These are phyloP conservation scores for Drosophila oshimai DNA, from an alignment of 1,140 invertebrate species.

Conservation along the genomic window DNA sequence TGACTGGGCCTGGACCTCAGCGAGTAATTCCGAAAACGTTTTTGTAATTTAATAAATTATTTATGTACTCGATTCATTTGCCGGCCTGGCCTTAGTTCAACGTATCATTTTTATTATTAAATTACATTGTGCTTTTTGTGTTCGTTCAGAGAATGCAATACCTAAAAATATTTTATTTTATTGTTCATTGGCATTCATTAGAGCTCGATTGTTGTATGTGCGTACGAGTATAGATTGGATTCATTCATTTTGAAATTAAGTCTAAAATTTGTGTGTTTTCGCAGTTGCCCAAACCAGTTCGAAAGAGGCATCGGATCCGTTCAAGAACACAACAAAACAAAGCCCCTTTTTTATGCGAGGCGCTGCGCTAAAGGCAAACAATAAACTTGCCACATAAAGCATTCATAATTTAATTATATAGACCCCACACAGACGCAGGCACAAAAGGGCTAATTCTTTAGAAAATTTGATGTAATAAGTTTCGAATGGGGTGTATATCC, in stretches of 20 bases:
- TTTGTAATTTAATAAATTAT: conserved; percentile 77
- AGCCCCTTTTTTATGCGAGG: conserved; percentile 44
- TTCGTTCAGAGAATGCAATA: conserved; percentile 36
- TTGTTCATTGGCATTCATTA: conserved; percentile 67
- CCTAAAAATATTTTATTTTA: conserved; percentile 47
- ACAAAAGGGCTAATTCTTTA: conserved; percentile 58
- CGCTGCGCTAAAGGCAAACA: conserved; percentile 63
- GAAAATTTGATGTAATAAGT: conserved; percentile 74
- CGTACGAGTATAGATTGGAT: conserved; percentile 49
- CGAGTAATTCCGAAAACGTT: conserved; percentile 64
- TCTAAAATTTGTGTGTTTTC: conserved; percentile 55
- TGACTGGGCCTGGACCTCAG: conserved; percentile 5
- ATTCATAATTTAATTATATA: conserved; percentile 80
- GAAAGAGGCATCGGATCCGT: conserved; percentile 23
- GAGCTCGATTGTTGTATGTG: conserved; percentile 58
- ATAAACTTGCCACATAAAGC: conserved; percentile 74
- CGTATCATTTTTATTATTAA: conserved; percentile 56
- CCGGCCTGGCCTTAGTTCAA: conserved; percentile 26
- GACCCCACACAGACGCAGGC: conserved; percentile 24
- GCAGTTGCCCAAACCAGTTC: conserved; percentile 55
- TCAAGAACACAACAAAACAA: conserved; percentile 65
- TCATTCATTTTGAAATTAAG: conserved; percentile 58
- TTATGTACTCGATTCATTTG: conserved; percentile 70
- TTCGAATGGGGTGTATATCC: conserved; percentile 27
- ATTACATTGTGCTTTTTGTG: conserved; percentile 41